These are phyloP conservation scores for Malthinus flaveolus DNA, from an alignment of 2,888 invertebrate genomes.

Conservation along the genomic window DNA sequence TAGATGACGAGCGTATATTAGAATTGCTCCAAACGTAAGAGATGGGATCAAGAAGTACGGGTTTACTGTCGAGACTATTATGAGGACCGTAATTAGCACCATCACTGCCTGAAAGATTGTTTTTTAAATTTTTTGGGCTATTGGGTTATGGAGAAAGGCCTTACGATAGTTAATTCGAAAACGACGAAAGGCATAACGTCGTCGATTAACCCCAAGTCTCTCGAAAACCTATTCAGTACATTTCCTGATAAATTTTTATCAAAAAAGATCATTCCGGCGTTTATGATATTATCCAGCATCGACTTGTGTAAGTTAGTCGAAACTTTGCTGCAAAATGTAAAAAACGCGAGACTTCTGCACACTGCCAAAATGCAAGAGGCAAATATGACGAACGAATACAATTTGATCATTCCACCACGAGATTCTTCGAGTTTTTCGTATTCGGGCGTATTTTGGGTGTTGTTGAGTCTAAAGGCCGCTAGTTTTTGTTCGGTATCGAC, in stretches of 20 bases:
- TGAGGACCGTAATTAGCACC: neutral
- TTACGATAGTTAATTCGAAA: conserved; percentile 31
- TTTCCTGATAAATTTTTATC: conserved; percentile 36
- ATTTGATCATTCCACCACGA: conserved; percentile 28
- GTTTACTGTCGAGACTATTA: conserved; percentile 57
- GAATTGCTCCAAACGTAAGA: conserved; percentile 62
- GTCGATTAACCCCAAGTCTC: conserved; percentile 37
- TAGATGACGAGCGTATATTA: conserved; percentile 64
- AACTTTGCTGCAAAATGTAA: conserved; percentile 37
- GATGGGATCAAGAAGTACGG: conserved; percentile 69
- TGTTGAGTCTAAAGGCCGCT: conserved; percentile 11
- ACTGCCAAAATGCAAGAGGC: conserved; percentile 4
- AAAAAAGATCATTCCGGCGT: conserved; percentile 37
- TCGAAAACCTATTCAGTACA: conserved; percentile 38
- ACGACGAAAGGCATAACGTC: conserved; percentile 34
- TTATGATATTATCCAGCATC: conserved; percentile 31
- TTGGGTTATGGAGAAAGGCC: neutral
- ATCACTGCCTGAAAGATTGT: neutral
- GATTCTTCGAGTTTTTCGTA: conserved; percentile 11
- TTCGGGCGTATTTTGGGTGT: conserved; percentile 19
- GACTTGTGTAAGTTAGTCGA: conserved; percentile 35
- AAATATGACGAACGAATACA: conserved; percentile 40
- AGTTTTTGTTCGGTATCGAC: conserved; percentile 30
- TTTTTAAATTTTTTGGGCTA: neutral
- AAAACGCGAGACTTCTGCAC: conserved; percentile 36